Percentiles rank a stretch among this genome's conserved stretches.
phyloP scores from a whole-genome alignment of 1,140 invertebrate genomes.

The Eufriesea mexicana region DNA sequence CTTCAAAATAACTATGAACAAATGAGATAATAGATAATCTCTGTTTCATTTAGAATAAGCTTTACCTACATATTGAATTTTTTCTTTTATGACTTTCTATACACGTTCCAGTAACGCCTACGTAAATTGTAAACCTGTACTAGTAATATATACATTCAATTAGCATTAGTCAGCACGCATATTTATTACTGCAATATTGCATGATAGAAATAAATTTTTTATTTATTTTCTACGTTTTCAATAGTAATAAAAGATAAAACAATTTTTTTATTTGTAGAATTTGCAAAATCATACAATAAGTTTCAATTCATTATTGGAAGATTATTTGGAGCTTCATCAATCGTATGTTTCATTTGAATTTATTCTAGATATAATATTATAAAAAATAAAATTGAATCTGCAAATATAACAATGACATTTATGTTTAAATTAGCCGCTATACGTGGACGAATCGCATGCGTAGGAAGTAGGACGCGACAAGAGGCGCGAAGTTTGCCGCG shows the following conservation, averaged over 20 bases:
- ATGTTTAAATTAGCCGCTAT: conserved; percentile 21
- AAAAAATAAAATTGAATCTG: background rate
- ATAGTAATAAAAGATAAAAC: background rate
- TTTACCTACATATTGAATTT: conserved; percentile 12
- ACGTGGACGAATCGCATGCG: conserved; percentile 7
- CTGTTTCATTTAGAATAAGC: background rate
- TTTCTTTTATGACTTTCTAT: conserved; percentile 56
- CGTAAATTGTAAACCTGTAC: conserved; percentile 43
- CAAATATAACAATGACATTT: no score
- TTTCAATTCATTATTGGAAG: background rate
- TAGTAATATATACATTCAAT: conserved; percentile 49
- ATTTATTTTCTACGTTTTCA: background rate
- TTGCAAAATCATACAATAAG: background rate
- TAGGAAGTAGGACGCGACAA: background rate
- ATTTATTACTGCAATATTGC: background rate
- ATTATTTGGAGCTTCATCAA: no score
- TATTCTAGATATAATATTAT: background rate
- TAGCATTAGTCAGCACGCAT: conserved; percentile 53
- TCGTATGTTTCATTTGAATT: background rate
- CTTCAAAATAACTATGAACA: background rate
- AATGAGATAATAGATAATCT: conserved; percentile 21
- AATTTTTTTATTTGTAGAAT: background rate
- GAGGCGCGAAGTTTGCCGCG: conserved; percentile 44
- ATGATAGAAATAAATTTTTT: background rate
- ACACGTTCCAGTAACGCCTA: conserved; percentile 59